A percentile compares a stretch with the other conserved stretches of the same genome.
Evolutionary conservation across 2,797 vertebrate genomes (phyloP).

Genomic region (Phataginus tetradactyla): DNA sequence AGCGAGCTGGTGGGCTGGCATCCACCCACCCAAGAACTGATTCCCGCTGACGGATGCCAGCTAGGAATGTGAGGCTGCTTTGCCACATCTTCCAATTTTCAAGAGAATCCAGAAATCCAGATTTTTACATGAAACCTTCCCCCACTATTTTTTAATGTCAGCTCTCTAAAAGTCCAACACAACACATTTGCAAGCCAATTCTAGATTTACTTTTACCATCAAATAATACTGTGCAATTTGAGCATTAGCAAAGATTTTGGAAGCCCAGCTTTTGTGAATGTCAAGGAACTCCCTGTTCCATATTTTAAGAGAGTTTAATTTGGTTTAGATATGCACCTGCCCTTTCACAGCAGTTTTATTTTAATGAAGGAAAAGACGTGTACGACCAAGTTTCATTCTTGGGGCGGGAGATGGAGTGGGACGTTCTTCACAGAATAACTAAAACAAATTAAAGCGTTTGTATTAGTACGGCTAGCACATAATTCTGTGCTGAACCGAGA

Average conservation of each 20-base stretch:
- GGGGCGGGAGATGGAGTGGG: not conserved
- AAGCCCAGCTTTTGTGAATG: slow-evolving; percentile 19
- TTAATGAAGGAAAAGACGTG: slow-evolving; percentile 24
- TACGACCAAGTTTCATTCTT: slow-evolving; percentile 29
- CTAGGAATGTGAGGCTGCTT: not conserved
- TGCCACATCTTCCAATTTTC: not conserved
- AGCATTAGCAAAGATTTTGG: not conserved
- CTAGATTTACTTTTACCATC: slow-evolving; percentile 53
- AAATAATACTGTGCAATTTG: not conserved
- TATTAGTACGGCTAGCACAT: not conserved
- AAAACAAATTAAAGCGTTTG: not conserved
- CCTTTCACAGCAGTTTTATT: slow-evolving; percentile 48
- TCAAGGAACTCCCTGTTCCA: not conserved
- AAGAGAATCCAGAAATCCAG: slow-evolving; percentile 25
- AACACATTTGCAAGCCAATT: slow-evolving; percentile 24
- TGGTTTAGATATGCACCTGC: not conserved
- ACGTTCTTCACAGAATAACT: not conserved
- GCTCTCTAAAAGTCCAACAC: not conserved
- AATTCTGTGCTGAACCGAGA: not conserved
- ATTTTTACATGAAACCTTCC: not conserved
- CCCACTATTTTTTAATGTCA: not conserved
- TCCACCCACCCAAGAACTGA: not conserved
- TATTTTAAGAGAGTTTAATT: slow-evolving; percentile 12
- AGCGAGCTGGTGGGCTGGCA: not conserved
- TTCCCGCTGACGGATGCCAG: not conserved